Percentiles rank a stretch among this genome's conserved stretches.
Conservation (phyloP, 2,113 vertebrate genomes). For the Semnornis frantzii region DNA sequence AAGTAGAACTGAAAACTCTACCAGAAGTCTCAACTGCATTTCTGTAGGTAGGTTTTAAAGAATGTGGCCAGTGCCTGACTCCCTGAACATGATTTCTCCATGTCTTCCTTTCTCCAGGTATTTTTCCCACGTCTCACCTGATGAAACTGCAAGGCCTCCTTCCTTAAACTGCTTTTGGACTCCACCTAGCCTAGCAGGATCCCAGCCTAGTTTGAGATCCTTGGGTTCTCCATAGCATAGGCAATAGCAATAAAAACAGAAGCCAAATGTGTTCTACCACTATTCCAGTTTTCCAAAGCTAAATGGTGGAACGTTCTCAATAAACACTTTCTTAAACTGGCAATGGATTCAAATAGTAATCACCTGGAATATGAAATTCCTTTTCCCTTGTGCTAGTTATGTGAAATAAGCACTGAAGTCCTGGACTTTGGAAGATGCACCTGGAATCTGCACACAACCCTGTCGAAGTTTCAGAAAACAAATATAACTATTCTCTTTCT, state of each 20-base stretch:
- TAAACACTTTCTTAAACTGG: background rate
- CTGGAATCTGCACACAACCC: background rate
- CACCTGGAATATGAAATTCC: background rate
- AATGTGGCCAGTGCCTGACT: background rate
- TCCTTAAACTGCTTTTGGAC: background rate
- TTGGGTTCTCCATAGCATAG: background rate
- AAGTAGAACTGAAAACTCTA: background rate
- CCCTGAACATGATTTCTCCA: background rate
- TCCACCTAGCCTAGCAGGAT: background rate
- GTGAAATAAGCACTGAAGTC: background rate
- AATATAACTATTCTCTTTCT: background rate
- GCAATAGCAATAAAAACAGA: background rate
- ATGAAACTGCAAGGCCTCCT: background rate
- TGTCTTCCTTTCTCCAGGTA: background rate
- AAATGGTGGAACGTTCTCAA: background rate
- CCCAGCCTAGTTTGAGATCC: background rate
- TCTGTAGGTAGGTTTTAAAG: background rate
- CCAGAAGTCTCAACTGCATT: background rate
- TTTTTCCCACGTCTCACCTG: background rate
- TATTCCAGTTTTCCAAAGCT: background rate
- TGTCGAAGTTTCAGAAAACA: background rate
- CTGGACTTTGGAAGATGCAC: background rate
- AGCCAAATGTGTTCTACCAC: fast-evolving
- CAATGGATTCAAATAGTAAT: background rate
- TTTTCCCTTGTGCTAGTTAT: background rate